Conservation (phyloP, 1,140 invertebrate species). For the Oncopeltus fasciatus region DNA sequence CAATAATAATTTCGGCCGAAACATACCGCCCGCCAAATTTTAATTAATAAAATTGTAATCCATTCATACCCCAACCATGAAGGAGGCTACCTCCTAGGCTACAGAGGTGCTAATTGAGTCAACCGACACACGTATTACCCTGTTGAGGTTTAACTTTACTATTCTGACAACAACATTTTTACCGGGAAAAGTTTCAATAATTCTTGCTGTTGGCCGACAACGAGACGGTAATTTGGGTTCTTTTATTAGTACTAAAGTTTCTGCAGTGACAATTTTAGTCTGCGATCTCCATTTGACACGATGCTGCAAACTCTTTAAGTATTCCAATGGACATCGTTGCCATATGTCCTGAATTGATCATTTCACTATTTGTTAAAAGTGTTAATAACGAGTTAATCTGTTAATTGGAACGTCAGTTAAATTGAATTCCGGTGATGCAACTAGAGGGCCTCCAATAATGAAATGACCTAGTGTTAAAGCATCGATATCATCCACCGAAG, state of each 20-base stretch:
- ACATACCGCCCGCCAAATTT: background rate
- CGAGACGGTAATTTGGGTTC: conserved; percentile 10
- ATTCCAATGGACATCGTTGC: conserved; percentile 29
- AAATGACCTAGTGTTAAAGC: conserved; percentile 25
- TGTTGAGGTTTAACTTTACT: conserved; percentile 25
- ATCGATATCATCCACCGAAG: conserved; percentile 15
- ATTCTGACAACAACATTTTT: conserved; percentile 23
- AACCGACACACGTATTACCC: conserved; percentile 22
- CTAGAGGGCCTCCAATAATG: conserved; percentile 24
- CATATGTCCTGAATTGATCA: conserved; percentile 26
- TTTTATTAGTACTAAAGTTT: conserved; percentile 21
- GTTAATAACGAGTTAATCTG: conserved; percentile 21
- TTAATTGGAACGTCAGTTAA: conserved; percentile 21
- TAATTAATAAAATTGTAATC: background rate
- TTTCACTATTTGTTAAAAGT: conserved; percentile 24
- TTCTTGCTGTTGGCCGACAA: conserved; percentile 23
- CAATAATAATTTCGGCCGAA: background rate
- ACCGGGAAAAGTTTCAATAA: conserved; percentile 21
- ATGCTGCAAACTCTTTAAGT: conserved; percentile 25
- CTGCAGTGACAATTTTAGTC: conserved; percentile 11
- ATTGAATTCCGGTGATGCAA: conserved; percentile 17
- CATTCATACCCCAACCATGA: background rate
- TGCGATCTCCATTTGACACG: conserved; percentile 21
- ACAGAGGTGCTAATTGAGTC: background rate
- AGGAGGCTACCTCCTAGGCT: no score